These are phyloP conservation scores for Parambassis ranga DNA, from an alignment of 2,797 vertebrate genomes.

Conservation along the genomic window DNA sequence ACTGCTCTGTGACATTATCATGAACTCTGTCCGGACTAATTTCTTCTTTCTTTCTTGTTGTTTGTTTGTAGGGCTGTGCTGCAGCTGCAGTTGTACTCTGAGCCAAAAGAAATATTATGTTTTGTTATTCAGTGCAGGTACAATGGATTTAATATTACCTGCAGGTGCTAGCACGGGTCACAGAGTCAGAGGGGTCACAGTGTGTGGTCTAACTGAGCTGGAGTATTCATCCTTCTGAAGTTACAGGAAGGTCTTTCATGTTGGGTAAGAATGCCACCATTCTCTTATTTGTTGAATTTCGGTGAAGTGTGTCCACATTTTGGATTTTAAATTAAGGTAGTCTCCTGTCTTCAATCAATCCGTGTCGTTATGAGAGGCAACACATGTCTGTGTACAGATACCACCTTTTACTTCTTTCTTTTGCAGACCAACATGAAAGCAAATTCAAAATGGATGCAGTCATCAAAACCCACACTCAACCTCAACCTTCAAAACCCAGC, in stretches of 20 bases:
- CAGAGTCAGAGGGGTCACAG: neutral
- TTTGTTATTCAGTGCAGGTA: neutral
- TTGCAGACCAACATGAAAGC: neutral
- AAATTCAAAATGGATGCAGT: neutral
- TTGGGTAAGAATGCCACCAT: neutral
- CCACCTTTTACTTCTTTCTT: no score
- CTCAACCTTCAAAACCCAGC: neutral
- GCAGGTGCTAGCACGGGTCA: neutral
- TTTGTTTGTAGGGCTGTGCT: neutral
- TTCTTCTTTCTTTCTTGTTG: neutral
- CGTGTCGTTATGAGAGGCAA: no score
- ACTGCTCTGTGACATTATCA: constrained; percentile 7
- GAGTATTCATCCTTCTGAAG: neutral
- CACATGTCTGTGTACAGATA: no score
- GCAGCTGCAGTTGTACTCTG: neutral
- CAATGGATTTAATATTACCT: neutral
- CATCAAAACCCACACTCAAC: neutral
- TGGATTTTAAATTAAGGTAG: no score
- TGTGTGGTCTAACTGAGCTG: neutral
- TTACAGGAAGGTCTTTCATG: neutral
- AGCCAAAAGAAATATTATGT: neutral
- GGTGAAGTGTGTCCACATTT: no score
- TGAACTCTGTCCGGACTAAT: neutral
- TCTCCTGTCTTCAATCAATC: no score
- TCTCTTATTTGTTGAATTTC: neutral